These are phyloP conservation scores for Siniperca scherzeri DNA, from an alignment of 2,797 vertebrate genomes.

Conservation along the genomic window DNA sequence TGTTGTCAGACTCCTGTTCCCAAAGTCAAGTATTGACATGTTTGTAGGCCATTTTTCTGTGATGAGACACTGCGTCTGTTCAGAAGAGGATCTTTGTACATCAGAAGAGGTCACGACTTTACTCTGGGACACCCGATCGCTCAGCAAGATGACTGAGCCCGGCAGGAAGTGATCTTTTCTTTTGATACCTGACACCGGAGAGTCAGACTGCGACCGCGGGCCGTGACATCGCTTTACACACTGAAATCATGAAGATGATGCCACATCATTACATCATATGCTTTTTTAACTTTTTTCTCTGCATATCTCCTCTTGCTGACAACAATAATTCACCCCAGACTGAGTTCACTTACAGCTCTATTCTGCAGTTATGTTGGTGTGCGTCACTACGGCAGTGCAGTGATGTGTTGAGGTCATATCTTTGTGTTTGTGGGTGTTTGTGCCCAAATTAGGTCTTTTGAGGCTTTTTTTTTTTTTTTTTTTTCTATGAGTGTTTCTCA, in stretches of 20 bases:
- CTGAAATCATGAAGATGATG: neutral
- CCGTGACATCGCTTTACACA: neutral
- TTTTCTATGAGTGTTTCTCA: slow-evolving; percentile 17
- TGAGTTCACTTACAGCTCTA: no score
- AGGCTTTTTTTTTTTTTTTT: slow-evolving; percentile 5
- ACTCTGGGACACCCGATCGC: neutral
- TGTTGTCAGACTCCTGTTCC: no score
- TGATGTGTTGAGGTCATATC: slow-evolving; percentile 11
- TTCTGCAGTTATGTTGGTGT: neutral
- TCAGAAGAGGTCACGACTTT: neutral
- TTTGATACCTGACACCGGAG: slow-evolving; percentile 33
- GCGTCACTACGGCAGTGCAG: no score
- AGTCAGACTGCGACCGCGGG: slow-evolving; percentile 2
- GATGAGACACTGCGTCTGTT: neutral
- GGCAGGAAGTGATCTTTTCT: slow-evolving; percentile 25
- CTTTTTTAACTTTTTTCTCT: neutral
- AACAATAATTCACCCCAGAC: neutral
- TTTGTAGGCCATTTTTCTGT: neutral
- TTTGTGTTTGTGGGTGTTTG: neutral
- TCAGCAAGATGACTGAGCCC: neutral
- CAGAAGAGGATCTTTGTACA: neutral
- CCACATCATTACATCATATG: slow-evolving; percentile 13
- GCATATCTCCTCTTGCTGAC: neutral
- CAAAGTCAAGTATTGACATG: neutral
- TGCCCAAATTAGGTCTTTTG: slow-evolving; percentile 35